Evolutionary conservation across 2,113 vertebrate species (phyloP).

Genomic region (Mionectes macconnelli): DNA sequence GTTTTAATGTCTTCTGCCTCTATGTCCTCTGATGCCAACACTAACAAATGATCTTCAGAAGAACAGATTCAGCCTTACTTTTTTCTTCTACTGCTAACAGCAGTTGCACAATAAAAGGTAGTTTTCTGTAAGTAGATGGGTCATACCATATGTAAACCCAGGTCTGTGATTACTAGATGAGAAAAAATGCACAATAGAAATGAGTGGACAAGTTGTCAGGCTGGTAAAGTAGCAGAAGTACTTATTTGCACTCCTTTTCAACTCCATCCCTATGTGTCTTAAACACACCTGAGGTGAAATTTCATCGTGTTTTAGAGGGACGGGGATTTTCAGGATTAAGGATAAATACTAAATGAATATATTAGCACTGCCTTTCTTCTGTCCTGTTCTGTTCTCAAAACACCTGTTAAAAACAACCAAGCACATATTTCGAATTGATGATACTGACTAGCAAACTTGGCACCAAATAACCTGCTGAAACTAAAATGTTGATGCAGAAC

Average conservation of each 20-base stretch:
- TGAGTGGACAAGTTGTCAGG: background rate
- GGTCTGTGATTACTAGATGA: background rate
- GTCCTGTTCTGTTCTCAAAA: conserved; percentile 47
- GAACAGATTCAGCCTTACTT: background rate
- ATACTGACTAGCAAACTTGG: conserved; percentile 66
- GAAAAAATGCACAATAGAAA: background rate
- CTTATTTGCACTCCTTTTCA: background rate
- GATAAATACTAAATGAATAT: conserved; percentile 24
- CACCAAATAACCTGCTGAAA: conserved; percentile 62
- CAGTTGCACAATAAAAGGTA: background rate
- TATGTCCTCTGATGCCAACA: background rate
- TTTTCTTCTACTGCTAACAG: background rate
- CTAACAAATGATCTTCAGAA: background rate
- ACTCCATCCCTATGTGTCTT: background rate
- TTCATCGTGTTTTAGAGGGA: background rate
- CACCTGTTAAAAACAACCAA: conserved; percentile 60
- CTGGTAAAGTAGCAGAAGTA: background rate
- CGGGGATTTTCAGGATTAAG: conserved; percentile 16
- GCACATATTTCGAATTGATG: conserved; percentile 51
- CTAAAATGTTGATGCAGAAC: conserved; percentile 65
- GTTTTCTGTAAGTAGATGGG: background rate
- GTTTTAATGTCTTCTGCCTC: background rate
- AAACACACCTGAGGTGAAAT: conserved; percentile 2
- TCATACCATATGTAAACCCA: background rate
- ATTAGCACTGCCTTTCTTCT: conserved; percentile 50